Base-by-base conservation (phyloP, 2,113 vertebrate genomes). In the Corydoras sp. region DNA sequence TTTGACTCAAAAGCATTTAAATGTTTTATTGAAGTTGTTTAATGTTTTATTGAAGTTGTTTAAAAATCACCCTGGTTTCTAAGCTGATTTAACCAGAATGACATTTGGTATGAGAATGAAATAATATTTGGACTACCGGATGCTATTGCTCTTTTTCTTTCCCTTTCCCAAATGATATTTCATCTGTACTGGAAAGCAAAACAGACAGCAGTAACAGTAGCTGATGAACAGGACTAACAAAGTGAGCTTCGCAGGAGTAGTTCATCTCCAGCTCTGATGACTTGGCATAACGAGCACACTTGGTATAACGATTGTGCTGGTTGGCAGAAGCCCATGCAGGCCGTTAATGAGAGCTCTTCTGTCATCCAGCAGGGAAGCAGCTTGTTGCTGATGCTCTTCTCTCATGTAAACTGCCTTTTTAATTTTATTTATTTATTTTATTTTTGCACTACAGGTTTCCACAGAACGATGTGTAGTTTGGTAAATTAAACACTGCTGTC, bases 181-280 rank as follows among this genome's bases (percentile, higher is more conserved):
- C 58, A 64, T 62, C 30, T 51, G 58, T 58, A 18, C 49, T 54
- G 63, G 53, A 56, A 30, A 54, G 32, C n/a, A 24, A 65, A 69
- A 68, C 73, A 71, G 76, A 50, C 43, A 43, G 24, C 2, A 51
- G 30, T 67, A 29, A 65, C 24, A 50, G 13, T 13, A 51, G 63
- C 76, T 68, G 64, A 72, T 59, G 68, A 75, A 66, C 49, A 55
- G 72, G 31, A 56, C 62, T 69, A 56, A 35, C 14, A 14, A 53
- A 30, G 10, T 55, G 53, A 68, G 48, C 30, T 58, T 65, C 70
- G 54, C n/a, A 68, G 32, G 32, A 35, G 54, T 68, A 66, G 62
- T 71, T 77, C 56, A 74, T 76, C 61, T 12, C 13, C 35, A 9
- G 61, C 35, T 65, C 61, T 80, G 79, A 77, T 77, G 72, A 80